Base-by-base conservation (phyloP, 2,888 invertebrate species). In the Noctuana brunneofusca region DNA sequence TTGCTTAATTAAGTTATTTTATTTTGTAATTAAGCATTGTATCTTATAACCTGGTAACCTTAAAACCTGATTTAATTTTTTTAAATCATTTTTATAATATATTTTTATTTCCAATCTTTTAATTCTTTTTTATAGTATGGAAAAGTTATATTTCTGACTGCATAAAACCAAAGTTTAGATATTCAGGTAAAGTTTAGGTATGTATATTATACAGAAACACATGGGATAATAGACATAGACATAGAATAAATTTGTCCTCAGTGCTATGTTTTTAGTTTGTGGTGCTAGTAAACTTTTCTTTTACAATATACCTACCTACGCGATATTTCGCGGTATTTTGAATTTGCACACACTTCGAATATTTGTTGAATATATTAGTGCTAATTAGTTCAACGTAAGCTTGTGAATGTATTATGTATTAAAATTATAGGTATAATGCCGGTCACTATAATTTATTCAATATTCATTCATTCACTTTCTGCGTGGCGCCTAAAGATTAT, bases 331-430 rank as follows among this genome's bases (percentile, higher is more conserved):
- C 30, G 32, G 43, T 32, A 8, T 53, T 53, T 53, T 27, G 41
- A 20, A 52, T 52, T 59, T 35, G 46, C 46, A 22, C 52, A 14
- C 32, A 14, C 4, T 27, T 30, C 30, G 20, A 48, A 27, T 54
- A n/a, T 18, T 46, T 46, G 24, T 41, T 59, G 60, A 54, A 53
- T 60, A 60, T 53, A 35, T 54, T 54, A 60, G 20, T 12, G 60
- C 16, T 60, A 54, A 60, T 60, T 60, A 32, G 32, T 48, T 35
- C 12, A 30, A 59, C 14, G 30, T 59, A 54, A 38, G 49, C 24
- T 49, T 9, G 22, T 46, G 35, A 53, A 59, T 30, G 46, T 16
- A 16, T 58, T 20, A 59, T 30, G 46, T 16, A 53, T 46, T 27
- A 35, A 38, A 38, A 38, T 38, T 14, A 14, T 38, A 38, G n/a